Conservation (phyloP, 2,113 vertebrate genomes). For the Phalacrocorax carbo region DNA sequence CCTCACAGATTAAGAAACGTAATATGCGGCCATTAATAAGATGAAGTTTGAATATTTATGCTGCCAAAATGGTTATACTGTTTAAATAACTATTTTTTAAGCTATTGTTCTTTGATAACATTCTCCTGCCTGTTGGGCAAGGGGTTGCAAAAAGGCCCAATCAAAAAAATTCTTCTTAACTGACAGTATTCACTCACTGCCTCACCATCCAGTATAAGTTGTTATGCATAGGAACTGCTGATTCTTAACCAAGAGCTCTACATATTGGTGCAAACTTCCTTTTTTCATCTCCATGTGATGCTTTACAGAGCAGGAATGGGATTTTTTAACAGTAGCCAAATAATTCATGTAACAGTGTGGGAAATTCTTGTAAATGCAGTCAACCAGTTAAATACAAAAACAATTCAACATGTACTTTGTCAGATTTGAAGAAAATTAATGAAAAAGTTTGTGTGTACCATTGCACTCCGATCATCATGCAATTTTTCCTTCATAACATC, state of each 20-base stretch:
- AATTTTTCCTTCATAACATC: not conserved
- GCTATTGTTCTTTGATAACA: not conserved
- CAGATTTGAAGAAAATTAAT: not conserved
- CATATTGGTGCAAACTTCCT: not conserved
- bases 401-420: not conserved
- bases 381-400: not conserved
- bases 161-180: not conserved
- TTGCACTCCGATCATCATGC: accelerated
- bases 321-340: not conserved
- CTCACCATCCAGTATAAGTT: not conserved
- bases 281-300: not conserved
- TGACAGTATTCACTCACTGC: not conserved
- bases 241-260: not conserved
- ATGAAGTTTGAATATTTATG: not conserved
- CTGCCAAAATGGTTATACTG: not conserved
- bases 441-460: not conserved
- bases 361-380: not conserved
- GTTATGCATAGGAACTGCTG: not conserved
- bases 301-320: not conserved
- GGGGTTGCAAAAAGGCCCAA: not conserved
- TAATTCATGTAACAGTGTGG: not conserved
- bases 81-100: not conserved
- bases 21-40: not conserved
- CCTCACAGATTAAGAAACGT: not conserved
- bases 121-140: not conserved